phyloP scores from a whole-genome alignment of 2,113 vertebrate genomes.

The Micromys minutus region DNA sequence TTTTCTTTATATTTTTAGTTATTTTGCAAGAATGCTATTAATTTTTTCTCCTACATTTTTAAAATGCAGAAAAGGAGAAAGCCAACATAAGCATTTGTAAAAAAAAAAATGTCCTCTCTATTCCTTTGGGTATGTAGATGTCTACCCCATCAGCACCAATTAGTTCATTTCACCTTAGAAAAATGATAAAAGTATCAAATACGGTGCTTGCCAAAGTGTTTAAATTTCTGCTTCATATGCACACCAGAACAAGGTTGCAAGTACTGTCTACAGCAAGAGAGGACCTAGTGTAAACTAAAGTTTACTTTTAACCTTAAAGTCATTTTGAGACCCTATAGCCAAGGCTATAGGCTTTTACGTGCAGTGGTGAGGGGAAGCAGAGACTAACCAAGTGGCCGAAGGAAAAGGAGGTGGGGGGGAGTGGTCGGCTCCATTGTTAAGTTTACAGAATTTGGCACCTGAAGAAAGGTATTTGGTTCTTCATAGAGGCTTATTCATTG shows the following conservation, averaged over 20 bases:
- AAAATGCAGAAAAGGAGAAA: background rate
- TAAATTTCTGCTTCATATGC: background rate
- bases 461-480: background rate
- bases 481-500: background rate
- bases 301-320: background rate
- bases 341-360: background rate
- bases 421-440: background rate
- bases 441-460: background rate
- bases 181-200: background rate
- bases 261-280: background rate
- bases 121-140: background rate
- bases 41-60: constrained; percentile 14
- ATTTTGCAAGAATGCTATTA: constrained; percentile 50
- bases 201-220: background rate
- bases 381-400: background rate
- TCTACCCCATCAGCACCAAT: background rate
- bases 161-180: background rate
- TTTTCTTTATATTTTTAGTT: constrained; percentile 15
- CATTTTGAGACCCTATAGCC: background rate
- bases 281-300: background rate
- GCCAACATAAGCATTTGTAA: background rate
- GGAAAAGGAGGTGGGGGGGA: background rate
- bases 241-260: background rate
- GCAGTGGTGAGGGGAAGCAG: background rate
- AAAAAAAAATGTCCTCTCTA: background rate